Conservation (phyloP, 2,113 vertebrate species). For the Propithecus coquereli region DNA sequence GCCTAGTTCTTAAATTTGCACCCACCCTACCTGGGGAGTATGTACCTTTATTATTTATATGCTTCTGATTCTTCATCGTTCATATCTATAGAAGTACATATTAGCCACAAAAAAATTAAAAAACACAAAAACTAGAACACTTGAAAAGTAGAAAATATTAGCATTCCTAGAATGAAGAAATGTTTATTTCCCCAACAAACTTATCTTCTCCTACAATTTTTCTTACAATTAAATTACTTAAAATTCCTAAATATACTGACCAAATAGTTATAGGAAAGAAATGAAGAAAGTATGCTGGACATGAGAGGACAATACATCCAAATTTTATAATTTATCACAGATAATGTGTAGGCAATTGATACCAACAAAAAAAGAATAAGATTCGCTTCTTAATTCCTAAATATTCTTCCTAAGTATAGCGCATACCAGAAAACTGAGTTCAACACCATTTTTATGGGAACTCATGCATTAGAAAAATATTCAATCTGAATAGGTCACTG, state of each 20-base stretch:
- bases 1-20: background rate
- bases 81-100: background rate
- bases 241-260: background rate
- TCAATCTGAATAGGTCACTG: background rate
- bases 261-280: background rate
- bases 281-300: background rate
- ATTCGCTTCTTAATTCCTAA: background rate
- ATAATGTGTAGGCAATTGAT: background rate
- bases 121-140: background rate
- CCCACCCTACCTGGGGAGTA: fast-evolving
- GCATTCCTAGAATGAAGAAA: background rate
- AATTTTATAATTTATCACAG: background rate
- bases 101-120: background rate
- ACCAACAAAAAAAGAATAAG: background rate
- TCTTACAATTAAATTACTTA: conserved; percentile 34
- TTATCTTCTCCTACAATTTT: background rate
- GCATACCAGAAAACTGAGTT: background rate
- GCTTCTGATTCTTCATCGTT: background rate
- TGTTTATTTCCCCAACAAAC: background rate
- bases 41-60: background rate
- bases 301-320: background rate
- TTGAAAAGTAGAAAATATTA: background rate
- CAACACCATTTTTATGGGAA: background rate
- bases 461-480: background rate
- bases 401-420: background rate